These are phyloP conservation scores for Mizuhopecten yessoensis DNA, from an alignment of 1,140 invertebrate genomes.

Conservation along the genomic window DNA sequence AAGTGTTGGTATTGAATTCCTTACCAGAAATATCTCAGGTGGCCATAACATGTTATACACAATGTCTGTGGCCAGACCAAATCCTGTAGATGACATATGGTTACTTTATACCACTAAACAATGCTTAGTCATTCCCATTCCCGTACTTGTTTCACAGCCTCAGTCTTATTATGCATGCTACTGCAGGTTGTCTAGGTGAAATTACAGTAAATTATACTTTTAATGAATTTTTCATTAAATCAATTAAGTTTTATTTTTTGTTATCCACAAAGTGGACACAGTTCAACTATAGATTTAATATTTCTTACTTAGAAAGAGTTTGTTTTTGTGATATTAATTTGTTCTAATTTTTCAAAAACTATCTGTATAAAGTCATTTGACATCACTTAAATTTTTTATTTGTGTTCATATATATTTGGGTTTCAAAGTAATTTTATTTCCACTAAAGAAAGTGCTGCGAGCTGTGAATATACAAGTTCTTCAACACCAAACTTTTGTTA, in stretches of 20 bases:
- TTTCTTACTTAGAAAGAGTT: not conserved
- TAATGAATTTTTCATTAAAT: too few relatives aligned
- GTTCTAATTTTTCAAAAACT: too few relatives aligned
- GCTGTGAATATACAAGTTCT: too few relatives aligned
- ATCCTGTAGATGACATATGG: not conserved
- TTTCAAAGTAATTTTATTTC: too few relatives aligned
- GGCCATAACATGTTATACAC: not conserved
- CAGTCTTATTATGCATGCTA: not conserved
- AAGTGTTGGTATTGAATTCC: not conserved
- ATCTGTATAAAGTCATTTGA: too few relatives aligned
- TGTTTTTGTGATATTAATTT: not conserved
- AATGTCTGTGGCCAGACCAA: not conserved
- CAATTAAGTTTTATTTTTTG: too few relatives aligned
- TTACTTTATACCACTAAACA: not conserved
- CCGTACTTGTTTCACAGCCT: not conserved
- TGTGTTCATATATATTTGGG: too few relatives aligned
- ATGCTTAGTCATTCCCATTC: not conserved
- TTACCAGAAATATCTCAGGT: conserved; percentile 5
- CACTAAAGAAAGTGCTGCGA: too few relatives aligned
- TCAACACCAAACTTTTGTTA: too few relatives aligned
- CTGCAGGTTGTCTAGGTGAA: not conserved
- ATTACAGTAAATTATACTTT: too few relatives aligned
- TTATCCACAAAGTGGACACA: too few relatives aligned
- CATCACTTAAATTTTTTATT: too few relatives aligned
- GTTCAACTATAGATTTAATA: not conserved